Percentiles rank a stretch among this genome's conserved stretches.
These are phyloP conservation scores for Eriosoma lanigerum DNA, from an alignment of 1,140 invertebrate genomes.

Conservation along the genomic window DNA sequence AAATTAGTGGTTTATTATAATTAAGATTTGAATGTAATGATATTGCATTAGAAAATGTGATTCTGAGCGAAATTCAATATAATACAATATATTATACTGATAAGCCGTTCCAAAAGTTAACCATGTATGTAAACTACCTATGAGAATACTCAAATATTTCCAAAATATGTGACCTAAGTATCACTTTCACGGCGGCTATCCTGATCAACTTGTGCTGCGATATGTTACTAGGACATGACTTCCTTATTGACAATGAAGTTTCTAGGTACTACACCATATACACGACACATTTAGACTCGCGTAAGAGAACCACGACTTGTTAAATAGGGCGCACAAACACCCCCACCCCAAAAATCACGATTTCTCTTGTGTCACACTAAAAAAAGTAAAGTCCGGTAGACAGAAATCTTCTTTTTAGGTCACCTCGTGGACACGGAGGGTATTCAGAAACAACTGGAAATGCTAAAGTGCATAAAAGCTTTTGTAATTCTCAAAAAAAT, in stretches of 20 bases:
- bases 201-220: conserved; percentile 7
- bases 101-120: no score
- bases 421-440: background rate
- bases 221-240: conserved; percentile 13
- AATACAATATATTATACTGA: no score
- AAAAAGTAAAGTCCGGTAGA: no score
- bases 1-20: no score
- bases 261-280: background rate
- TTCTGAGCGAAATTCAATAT: no score
- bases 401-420: background rate
- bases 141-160: no score
- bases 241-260: background rate
- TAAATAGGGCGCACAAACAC: background rate
- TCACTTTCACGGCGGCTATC: background rate
- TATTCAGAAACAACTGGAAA: no score
- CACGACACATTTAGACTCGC: background rate
- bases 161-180: background rate
- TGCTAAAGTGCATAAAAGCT: background rate
- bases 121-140: no score
- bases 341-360: background rate
- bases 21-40: no score
- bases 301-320: background rate
- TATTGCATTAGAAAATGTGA: no score
- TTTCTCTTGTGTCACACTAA: background rate
- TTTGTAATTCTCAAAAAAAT: no score